Base-by-base conservation (phyloP, 2,888 invertebrate genomes). In the Phortica okadai region DNA sequence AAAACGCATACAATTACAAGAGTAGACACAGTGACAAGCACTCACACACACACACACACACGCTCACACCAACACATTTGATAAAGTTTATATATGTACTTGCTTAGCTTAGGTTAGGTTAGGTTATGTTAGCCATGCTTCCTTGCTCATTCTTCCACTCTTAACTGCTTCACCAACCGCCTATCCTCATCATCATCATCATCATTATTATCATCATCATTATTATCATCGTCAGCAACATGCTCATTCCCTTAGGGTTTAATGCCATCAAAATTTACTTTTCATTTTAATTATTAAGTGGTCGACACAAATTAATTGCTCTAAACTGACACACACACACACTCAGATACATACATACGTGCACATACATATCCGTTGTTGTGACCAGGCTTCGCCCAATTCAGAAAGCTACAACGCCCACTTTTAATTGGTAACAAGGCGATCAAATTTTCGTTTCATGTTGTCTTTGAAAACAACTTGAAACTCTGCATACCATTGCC, bases 281-380 rank as follows among this genome's bases (percentile, higher is more conserved):
- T 87, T 79, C 83, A 85, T 85, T 85, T 85, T 85, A 85, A 85
- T 85, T 85, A 84, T 86, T 82, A 81, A 87, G 84, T 83, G 86
- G 85, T 82, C 83, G 82, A 82, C 82, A 82, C 79, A 87, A 85
- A 85, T 87, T 87, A 85, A 85, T 84, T 85, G 85, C 87, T 87
- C 78, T 77, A 67, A 59, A 11, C 73, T 76, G 41, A 74, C 78
- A 76, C 81, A 78, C 79, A 75, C 42, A 66, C 64, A 73, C 45
- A 74, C 21, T 21, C 21, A 21, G 21, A 21, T 21, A 21, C 70
- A 44, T 0, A 45, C 69, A 70, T 45, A 25, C 54, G 50, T 16
- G 45, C 33, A 67, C 25, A 67, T 25, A 56, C 42, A 66, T 58
- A 64, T 7, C 21, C 21, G 74, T 45, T 21, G 16, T 64, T 0